Evolutionary conservation across 2,888 invertebrate species (phyloP), one percentile per base, ranked within the genome.

Genomic region (Drosophila kanekoi): DNA sequence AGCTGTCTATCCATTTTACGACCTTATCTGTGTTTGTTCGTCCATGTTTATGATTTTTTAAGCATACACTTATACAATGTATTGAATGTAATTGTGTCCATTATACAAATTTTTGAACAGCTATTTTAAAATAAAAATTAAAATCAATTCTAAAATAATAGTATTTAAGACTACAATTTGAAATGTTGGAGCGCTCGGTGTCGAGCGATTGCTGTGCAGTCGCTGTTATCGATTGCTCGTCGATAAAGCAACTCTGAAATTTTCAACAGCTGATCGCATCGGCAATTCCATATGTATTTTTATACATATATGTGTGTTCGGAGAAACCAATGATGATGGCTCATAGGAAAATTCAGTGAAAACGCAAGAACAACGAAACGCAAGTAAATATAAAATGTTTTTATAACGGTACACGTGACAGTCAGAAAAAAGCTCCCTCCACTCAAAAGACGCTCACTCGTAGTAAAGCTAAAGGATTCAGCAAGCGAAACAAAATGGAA

Each of bases 251-350:
- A 63, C 57, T 10, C 76, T 69, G 41, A 58, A 73, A 73, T 56
- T 58, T 68, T 47, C 40, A 61, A 58, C 77, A 74, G 73, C 73
- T 74, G 73, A 57, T 71, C 2, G 14, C 33, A 14, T 69, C 76
- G 61, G 73, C 74, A 23, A 45, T 66, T 49, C 41, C 73, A 61
- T 61, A 57, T 65, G 44, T 47, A 61, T 45, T 49, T 47, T 41
- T 59, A 16, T 38, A 23, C 44, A 9, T 41, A 37, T 33, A 33
- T 48, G 33, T 65, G 47, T 35, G 47, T 63, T 54, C 35, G 78
- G 69, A 74, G 79, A 76, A 78, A 76, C 75, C 75, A 63, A 52
- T 57, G 74, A 57, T 60, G 74, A 76, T 78, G 75, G 75, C 70
- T 67, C 76, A 79, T 74, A 59, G 75, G 60, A 65, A 76, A 76